phyloP scores from a whole-genome alignment of 2,888 invertebrate genomes.

The Coleophora flavipennella region DNA sequence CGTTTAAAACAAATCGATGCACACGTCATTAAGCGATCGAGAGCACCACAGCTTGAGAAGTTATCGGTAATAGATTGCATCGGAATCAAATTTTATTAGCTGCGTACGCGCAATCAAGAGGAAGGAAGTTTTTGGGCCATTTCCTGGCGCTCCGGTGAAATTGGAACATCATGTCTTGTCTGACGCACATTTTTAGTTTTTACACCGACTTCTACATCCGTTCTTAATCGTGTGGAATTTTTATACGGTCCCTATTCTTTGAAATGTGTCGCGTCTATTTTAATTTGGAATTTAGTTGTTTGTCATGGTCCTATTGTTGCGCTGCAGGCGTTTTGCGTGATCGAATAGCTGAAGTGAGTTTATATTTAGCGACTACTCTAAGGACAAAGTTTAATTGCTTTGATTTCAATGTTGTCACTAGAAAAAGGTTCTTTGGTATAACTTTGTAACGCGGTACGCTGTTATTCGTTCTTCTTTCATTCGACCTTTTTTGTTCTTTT shows the following conservation, averaged over 20 bases:
- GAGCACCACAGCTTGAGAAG: too few relatives aligned
- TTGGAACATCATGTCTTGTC: slow-evolving; percentile 41
- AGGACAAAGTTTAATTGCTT: slow-evolving; percentile 1
- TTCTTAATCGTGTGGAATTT: slow-evolving; percentile 33
- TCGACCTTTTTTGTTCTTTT: too few relatives aligned
- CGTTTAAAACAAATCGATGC: slow-evolving; percentile 5
- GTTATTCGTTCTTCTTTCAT: too few relatives aligned
- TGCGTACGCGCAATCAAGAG: slow-evolving; percentile 44
- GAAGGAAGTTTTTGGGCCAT: slow-evolving; percentile 59
- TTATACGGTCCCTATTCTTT: neutral
- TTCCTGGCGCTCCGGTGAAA: slow-evolving; percentile 61
- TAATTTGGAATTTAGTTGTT: neutral
- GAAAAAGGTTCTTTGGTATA: too few relatives aligned
- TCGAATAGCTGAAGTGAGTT: slow-evolving; percentile 8
- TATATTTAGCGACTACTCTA: slow-evolving; percentile 2
- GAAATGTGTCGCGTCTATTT: slow-evolving; percentile 30
- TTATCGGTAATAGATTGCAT: neutral
- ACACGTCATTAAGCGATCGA: slow-evolving; percentile 31
- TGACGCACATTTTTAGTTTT: slow-evolving; percentile 57
- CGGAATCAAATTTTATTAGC: slow-evolving; percentile 35
- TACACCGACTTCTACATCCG: slow-evolving; percentile 47
- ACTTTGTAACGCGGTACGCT: too few relatives aligned
- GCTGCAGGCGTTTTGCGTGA: too few relatives aligned
- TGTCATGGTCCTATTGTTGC: slow-evolving; percentile 1
- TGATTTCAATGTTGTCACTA: slow-evolving; percentile 3